These are phyloP conservation scores for Imbricaverruca yamaguchii DNA, from an alignment of 2,888 invertebrate genomes.

Conservation along the genomic window DNA sequence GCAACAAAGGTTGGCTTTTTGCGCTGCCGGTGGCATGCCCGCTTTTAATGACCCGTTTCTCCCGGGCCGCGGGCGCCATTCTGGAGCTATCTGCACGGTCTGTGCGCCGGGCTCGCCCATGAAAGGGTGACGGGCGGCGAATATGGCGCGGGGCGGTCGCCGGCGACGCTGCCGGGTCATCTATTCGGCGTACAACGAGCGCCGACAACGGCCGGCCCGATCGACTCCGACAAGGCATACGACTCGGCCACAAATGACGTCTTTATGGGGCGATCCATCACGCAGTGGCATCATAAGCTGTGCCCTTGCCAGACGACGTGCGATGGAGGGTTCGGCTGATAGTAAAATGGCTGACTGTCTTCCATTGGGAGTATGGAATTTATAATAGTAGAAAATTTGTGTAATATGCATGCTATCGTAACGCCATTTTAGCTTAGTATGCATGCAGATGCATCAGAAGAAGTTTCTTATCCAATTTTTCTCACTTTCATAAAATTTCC, in stretches of 20 bases:
- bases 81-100: background rate
- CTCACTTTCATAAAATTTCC: no score
- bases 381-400: no score
- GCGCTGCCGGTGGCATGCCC: background rate
- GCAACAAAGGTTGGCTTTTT: background rate
- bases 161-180: background rate
- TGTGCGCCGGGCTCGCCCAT: background rate
- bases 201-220: background rate
- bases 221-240: background rate
- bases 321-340: background rate
- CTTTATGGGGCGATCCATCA: slow-evolving; percentile 13
- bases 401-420: no score
- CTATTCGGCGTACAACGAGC: background rate
- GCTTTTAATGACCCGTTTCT: background rate
- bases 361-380: background rate
- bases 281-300: background rate
- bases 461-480: no score
- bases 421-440: no score
- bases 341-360: slow-evolving; percentile 3
- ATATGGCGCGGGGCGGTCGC: background rate
- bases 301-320: background rate
- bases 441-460: no score
- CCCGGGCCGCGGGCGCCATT: background rate
- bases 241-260: slow-evolving; percentile 2
- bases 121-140: background rate